These are phyloP conservation scores for Cinclus mexicanus DNA, from an alignment of 2,113 vertebrate genomes.

Conservation along the genomic window DNA sequence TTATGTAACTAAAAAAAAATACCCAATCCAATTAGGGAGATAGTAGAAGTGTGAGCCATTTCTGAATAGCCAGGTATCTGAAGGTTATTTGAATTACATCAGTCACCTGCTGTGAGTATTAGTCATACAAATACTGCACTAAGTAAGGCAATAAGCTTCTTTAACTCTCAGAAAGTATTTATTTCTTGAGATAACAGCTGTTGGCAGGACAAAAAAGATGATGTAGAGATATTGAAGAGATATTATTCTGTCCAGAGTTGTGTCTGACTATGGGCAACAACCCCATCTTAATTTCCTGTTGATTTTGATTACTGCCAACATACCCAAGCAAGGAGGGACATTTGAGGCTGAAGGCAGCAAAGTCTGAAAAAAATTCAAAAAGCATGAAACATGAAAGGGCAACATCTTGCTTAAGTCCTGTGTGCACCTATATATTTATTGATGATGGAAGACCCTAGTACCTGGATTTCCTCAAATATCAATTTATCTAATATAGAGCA, in stretches of 20 bases:
- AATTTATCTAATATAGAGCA: background rate
- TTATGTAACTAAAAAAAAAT: background rate
- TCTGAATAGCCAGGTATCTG: background rate
- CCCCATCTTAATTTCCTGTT: background rate
- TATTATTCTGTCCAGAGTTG: background rate
- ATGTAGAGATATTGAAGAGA: background rate
- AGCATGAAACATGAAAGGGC: background rate
- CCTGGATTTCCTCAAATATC: background rate
- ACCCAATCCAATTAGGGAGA: background rate
- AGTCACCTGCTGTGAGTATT: background rate
- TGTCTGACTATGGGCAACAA: background rate
- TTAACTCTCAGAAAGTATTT: background rate
- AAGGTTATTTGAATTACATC: slow-evolving; percentile 9
- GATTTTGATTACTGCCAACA: background rate
- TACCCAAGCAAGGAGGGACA: background rate
- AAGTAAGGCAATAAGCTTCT: background rate
- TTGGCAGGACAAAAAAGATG: background rate
- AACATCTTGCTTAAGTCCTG: accelerated
- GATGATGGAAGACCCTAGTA: background rate
- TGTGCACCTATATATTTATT: background rate
- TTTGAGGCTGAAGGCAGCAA: background rate
- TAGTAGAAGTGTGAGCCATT: background rate
- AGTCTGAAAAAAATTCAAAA: background rate
- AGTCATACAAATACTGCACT: background rate
- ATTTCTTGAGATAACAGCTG: background rate